Conservation (phyloP, 37 sponge, comb jelly and placozoan species). For the Spongilla lacustris region DNA sequence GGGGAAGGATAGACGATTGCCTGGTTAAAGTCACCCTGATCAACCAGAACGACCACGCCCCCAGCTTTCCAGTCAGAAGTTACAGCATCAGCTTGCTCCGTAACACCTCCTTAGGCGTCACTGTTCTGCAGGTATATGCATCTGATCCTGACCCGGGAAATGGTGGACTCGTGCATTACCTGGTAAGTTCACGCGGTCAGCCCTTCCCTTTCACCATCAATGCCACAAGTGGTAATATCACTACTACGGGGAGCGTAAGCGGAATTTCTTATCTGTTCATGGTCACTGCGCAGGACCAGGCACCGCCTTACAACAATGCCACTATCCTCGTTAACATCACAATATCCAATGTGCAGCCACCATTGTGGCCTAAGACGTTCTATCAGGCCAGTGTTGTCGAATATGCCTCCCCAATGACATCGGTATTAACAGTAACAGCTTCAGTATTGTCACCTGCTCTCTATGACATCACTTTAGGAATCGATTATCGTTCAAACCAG, state of each 20-base stretch:
- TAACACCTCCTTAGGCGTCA: conserved; percentile 1
- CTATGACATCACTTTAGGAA: conserved; percentile 33
- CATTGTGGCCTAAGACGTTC: conserved; percentile 36
- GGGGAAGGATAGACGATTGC: conserved; percentile 60
- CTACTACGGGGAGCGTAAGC: conserved; percentile 9
- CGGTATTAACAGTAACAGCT: conserved; percentile 31
- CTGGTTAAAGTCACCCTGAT: conserved; percentile 45
- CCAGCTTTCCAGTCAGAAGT: conserved; percentile 11
- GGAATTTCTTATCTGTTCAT: conserved; percentile 3
- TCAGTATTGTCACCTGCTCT: neutral
- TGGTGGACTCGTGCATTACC: conserved; percentile 38
- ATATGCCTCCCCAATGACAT: neutral
- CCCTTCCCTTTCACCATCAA: conserved; percentile 61
- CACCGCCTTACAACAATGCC: neutral
- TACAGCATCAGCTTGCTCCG: conserved; percentile 13
- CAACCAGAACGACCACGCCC: conserved; percentile 75
- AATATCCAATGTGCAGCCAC: neutral
- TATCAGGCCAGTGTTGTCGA: conserved; percentile 54
- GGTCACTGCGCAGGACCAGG: conserved; percentile 45
- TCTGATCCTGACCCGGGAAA: conserved; percentile 39
- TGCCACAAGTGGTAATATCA: conserved; percentile 37
- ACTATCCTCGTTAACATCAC: conserved; percentile 30
- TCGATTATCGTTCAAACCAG: conserved; percentile 49
- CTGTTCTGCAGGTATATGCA: conserved; percentile 49
- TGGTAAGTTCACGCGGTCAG: neutral